Conservation (phyloP, 1,140 invertebrate genomes). For the Conus betulinus region DNA sequence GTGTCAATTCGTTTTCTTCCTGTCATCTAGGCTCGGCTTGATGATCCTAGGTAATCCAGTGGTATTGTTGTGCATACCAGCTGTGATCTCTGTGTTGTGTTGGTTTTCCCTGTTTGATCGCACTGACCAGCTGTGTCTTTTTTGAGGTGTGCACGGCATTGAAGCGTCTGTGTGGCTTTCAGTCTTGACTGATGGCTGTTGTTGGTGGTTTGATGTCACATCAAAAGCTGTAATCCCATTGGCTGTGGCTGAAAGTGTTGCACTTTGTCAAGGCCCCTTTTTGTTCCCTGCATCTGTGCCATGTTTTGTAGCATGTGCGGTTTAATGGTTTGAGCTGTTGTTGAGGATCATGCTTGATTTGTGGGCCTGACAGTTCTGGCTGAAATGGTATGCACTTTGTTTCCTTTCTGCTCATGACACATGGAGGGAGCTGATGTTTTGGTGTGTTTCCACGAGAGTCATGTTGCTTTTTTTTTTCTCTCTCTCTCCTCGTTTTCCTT, state of each 20-base stretch:
- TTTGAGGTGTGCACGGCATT: background rate
- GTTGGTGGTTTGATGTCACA: background rate
- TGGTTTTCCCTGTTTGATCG: background rate
- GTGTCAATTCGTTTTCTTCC: background rate
- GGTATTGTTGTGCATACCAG: background rate
- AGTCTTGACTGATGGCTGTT: background rate
- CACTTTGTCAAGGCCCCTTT: background rate
- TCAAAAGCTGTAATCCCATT: background rate
- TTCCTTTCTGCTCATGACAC: no score
- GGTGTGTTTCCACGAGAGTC: background rate
- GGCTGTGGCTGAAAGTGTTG: background rate
- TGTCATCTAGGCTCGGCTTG: conserved; percentile 23
- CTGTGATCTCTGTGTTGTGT: conserved; percentile 1
- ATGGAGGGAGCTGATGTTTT: no score
- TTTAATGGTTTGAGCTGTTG: background rate
- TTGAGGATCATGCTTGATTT: no score
- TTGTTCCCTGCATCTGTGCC: background rate
- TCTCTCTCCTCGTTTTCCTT: no score
- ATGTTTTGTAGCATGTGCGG: background rate
- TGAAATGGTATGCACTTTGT: no score
- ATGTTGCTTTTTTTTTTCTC: no score
- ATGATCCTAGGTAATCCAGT: conserved; percentile 8
- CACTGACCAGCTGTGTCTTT: background rate
- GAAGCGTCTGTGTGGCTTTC: background rate
- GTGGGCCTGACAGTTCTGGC: no score